phyloP scores from a whole-genome alignment of 1,140 invertebrate species.

The Drosophila persimilis region DNA sequence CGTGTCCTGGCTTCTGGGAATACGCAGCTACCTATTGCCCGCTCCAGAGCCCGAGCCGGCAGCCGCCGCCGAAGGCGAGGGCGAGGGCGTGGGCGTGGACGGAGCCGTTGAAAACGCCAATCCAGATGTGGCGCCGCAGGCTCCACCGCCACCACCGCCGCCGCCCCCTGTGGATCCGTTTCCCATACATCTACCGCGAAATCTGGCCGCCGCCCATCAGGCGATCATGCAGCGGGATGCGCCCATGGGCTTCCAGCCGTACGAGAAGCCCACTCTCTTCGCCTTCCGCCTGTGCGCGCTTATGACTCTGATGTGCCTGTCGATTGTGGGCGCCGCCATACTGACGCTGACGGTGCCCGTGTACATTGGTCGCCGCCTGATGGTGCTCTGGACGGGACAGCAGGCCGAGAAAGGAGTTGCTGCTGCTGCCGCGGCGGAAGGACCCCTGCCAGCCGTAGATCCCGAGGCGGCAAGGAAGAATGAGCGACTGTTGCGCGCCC shows the following conservation, averaged over 20 bases:
- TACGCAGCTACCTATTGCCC: constrained; percentile 95
- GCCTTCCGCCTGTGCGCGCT: constrained; percentile 90
- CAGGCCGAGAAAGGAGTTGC: constrained; percentile 40
- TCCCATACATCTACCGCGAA: constrained; percentile 76
- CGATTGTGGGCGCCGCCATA: constrained; percentile 88
- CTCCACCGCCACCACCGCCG: constrained; percentile 66
- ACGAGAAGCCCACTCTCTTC: constrained; percentile 93
- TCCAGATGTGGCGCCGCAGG: constrained; percentile 36
- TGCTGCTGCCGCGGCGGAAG: constrained; percentile 82
- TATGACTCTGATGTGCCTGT: constrained; percentile 91
- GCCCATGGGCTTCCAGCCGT: constrained; percentile 93
- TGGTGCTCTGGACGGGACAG: constrained; percentile 90
- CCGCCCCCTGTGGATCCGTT: constrained; percentile 70
- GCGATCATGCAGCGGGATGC: constrained; percentile 91
- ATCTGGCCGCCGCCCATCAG: constrained; percentile 91
- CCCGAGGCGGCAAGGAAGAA: constrained; percentile 72
- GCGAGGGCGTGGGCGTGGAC: not conserved
- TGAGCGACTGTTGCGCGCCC: constrained; percentile 88
- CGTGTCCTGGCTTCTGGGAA: constrained; percentile 92
- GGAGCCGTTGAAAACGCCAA: not conserved
- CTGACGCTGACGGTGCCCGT: constrained; percentile 90
- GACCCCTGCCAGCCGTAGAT: constrained; percentile 24
- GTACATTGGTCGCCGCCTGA: constrained; percentile 93
- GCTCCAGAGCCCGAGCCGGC: constrained; percentile 79
- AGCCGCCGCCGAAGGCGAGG: constrained; percentile 73